phyloP scores from a whole-genome alignment of 2,888 invertebrate species.

The Pegoplata infirma region DNA sequence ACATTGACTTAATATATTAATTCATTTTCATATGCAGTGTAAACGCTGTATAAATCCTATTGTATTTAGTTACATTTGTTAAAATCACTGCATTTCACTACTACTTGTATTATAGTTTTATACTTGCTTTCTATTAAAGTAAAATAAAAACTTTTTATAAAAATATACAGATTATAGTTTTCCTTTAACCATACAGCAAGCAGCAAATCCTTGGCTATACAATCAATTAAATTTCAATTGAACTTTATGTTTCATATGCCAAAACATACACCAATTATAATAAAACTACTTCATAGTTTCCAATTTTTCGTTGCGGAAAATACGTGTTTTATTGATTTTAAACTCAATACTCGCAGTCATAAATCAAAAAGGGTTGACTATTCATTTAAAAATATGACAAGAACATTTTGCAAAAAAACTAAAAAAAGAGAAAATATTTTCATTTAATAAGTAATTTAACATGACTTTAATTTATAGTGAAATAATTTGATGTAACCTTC shows the following conservation, averaged over 20 bases:
- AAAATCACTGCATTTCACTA: no score
- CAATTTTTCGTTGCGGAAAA: background rate
- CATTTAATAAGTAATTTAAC: background rate
- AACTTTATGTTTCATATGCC: constrained; percentile 37
- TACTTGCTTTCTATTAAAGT: background rate
- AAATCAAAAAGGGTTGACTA: background rate
- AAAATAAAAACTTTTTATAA: no score
- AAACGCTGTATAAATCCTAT: background rate
- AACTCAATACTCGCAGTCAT: background rate
- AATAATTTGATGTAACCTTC: background rate
- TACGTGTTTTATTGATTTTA: background rate
- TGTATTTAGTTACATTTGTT: no score
- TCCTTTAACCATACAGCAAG: background rate
- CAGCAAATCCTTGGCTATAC: constrained; percentile 33
- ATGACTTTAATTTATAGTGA: background rate
- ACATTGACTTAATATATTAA: no score
- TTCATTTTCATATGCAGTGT: no score
- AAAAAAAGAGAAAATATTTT: background rate
- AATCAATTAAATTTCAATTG: constrained; percentile 53
- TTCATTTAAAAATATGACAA: background rate
- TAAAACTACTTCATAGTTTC: no score
- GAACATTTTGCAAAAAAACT: background rate
- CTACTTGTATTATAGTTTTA: background rate
- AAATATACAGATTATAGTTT: no score
- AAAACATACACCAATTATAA: background rate